Evolutionary conservation across 2,113 vertebrate species (phyloP).

Genomic region (Centropus bengalensis): DNA sequence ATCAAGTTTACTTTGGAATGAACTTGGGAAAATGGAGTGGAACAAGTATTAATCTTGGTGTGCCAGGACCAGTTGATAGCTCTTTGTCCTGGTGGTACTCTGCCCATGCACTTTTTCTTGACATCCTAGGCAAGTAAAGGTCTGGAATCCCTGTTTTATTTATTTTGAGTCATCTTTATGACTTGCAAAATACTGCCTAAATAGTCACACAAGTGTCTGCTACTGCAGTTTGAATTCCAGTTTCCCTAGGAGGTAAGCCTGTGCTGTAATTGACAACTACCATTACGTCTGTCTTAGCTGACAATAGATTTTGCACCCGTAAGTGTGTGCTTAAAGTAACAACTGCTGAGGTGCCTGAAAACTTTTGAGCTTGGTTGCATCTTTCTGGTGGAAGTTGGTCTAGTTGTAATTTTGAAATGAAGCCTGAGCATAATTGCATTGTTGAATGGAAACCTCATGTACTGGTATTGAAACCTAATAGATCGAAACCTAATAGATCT

Average conservation of each 20-base stretch:
- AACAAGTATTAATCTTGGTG: neutral
- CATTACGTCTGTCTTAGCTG: rapidly evolving
- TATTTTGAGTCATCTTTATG: neutral
- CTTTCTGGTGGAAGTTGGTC: neutral
- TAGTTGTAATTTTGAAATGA: rapidly evolving
- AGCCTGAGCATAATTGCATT: neutral
- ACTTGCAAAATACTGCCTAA: neutral
- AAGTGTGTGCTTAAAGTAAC: no score
- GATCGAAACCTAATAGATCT: neutral
- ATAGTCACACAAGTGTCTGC: neutral
- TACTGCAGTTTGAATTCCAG: rapidly evolving
- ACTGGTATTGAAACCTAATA: neutral
- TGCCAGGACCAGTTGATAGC: neutral
- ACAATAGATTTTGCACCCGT: neutral
- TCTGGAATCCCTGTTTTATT: neutral
- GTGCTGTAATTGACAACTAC: neutral
- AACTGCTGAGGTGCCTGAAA: neutral
- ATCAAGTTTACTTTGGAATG: neutral
- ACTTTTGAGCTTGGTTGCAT: neutral
- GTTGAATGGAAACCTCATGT: neutral
- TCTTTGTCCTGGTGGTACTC: neutral
- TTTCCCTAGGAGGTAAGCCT: neutral
- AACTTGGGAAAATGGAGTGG: neutral
- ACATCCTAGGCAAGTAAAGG: neutral
- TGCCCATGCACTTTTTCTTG: neutral